Conservation (phyloP, 2,888 invertebrate genomes). For the Ectemnius lituratus region DNA sequence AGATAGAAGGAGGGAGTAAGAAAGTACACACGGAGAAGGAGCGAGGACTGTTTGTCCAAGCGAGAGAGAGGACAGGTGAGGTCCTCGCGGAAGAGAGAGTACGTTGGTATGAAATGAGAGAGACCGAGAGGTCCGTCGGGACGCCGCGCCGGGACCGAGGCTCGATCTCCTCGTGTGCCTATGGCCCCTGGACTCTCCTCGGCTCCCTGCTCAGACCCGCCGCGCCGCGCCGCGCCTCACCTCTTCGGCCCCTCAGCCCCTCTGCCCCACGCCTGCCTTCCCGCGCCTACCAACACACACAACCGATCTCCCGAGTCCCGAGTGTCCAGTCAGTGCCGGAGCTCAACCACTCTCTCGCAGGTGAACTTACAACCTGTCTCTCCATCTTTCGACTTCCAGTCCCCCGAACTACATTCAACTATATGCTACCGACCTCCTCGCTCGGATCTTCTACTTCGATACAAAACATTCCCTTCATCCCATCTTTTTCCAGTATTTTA, state of each 20-base stretch:
- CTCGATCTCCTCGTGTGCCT: slow-evolving; percentile 71
- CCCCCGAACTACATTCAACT: background rate
- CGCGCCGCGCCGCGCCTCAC: too few species aligned
- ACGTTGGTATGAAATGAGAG: slow-evolving; percentile 19
- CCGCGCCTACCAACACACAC: slow-evolving; percentile 48
- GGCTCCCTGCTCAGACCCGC: slow-evolving; percentile 13
- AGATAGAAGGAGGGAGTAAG: slow-evolving; percentile 23
- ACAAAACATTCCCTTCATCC: too few species aligned
- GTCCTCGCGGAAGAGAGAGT: slow-evolving; percentile 19
- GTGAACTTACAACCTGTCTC: slow-evolving; percentile 59
- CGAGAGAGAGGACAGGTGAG: slow-evolving; percentile 20
- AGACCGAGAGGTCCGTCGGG: slow-evolving; percentile 30
- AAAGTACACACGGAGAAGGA: slow-evolving; percentile 3
- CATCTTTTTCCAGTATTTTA: too few species aligned
- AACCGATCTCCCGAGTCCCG: slow-evolving; percentile 57
- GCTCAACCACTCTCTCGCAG: slow-evolving; percentile 57
- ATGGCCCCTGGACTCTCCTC: slow-evolving; percentile 70
- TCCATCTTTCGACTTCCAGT: slow-evolving; percentile 50
- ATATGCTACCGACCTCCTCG: background rate
- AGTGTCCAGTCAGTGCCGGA: slow-evolving; percentile 63
- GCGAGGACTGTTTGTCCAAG: background rate
- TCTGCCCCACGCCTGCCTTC: too few species aligned
- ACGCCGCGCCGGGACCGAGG: slow-evolving; percentile 50
- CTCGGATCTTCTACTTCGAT: too few species aligned
- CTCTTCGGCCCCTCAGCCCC: too few species aligned